Evolutionary conservation across 2,797 vertebrate species (phyloP).

Genomic region (Ambastaia sidthimunki): DNA sequence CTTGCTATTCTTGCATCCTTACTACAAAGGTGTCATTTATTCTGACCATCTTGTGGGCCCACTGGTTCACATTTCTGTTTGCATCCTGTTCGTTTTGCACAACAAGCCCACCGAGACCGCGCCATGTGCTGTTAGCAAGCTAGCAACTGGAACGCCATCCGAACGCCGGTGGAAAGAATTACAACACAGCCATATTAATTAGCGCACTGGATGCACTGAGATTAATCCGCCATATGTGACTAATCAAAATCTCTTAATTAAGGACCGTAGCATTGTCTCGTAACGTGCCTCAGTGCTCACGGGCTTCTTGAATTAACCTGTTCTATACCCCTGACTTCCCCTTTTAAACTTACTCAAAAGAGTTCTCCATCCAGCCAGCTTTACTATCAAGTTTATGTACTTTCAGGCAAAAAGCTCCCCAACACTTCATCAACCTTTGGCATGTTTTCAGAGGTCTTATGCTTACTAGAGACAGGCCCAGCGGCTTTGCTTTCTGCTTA

Average conservation of each 20-base stretch:
- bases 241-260: slow-evolving; percentile 78
- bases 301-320: slow-evolving; percentile 63
- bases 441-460: slow-evolving; percentile 38
- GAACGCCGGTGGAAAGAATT: slow-evolving; percentile 62
- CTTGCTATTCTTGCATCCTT: not conserved
- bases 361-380: not conserved
- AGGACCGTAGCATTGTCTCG: slow-evolving; percentile 64
- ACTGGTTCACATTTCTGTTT: slow-evolving; percentile 31
- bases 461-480: slow-evolving; percentile 17
- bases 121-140: slow-evolving; percentile 53
- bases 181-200: slow-evolving; percentile 65
- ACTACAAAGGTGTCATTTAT: slow-evolving; percentile 55
- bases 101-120: slow-evolving; percentile 49
- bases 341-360: slow-evolving; percentile 33
- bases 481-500: slow-evolving; percentile 34
- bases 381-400: slow-evolving; percentile 8
- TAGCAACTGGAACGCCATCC: slow-evolving; percentile 41
- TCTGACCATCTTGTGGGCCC: slow-evolving; percentile 53
- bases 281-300: slow-evolving; percentile 67
- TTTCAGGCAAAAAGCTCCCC: slow-evolving; percentile 12
- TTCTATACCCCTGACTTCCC: slow-evolving; percentile 63
- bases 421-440: slow-evolving; percentile 29
- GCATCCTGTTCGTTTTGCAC: slow-evolving; percentile 1
- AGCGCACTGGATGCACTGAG: slow-evolving; percentile 64
- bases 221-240: slow-evolving; percentile 73